Evolutionary conservation across 2,113 vertebrate species (phyloP), one percentile per base, ranked within the genome.

Genomic region (Erythrolamprus reginae): DNA sequence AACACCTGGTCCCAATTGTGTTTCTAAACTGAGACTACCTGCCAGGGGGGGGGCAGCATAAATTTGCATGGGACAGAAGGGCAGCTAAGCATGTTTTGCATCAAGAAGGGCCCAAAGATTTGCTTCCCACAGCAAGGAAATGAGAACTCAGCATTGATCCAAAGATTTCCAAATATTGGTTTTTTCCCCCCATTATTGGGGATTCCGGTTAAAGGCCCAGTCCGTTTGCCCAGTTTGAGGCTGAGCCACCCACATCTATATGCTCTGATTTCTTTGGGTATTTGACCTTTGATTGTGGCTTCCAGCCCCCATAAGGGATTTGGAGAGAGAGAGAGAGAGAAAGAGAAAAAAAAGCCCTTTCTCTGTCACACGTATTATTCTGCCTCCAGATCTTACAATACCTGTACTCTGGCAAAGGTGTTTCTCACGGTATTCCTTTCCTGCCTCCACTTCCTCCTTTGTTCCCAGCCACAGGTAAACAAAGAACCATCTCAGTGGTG

Each of bases 1-100:
- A 55, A 5, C 21, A 53, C 24, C 56, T 58, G 56, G 24, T 26
- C 24, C 56, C 24, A 26, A 58, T 58, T 26, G 24, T 58, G 9
- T 58, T 24, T 1, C 24, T 58, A 58, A 58, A 58, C 3, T 3
- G 24, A 58, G 24, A 10, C 24, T 26, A 26, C 24, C 56, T 58
- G 56, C 26, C 3, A 58, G 26, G 56, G 24, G 8, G 48, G 85
- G 50, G 26, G 90, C 61, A 6, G 85, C 82, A 56, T 90, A 48
- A 48, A 90, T 90, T 90, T 90, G 85, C 84, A 87, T 90, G 48
- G 8, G 85, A n/a, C 82, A 83, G 85, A 10, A 86, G 58, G 24
- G 10, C 38, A 10, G 50, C 89, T 33, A n/a, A 33, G 42, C 26
- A 23, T 90, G 82, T 91, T 61, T 90, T 90, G 65, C 65, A 82